Base-by-base conservation (phyloP, 2,888 invertebrate species). In the Chymomyza caudatula region DNA sequence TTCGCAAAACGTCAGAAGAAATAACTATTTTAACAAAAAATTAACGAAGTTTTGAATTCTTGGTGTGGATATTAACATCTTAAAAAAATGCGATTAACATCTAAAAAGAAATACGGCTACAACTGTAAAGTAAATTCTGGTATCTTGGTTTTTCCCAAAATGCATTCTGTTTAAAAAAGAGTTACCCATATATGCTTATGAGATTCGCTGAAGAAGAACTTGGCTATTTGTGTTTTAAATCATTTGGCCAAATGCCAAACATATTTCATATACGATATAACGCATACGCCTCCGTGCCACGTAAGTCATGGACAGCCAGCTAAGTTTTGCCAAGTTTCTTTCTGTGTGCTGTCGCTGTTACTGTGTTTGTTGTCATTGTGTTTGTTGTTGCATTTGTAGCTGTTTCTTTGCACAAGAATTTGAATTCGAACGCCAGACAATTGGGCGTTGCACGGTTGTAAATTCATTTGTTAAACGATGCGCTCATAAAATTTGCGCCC, bases 401-500 rank as follows among this genome's bases (percentile, higher is more conserved):
- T 65, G 61, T n/a, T 17, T 58, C 11, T 51, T 20, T 22, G 20
- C 13, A 63, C 65, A 65, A 74, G 79, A 88, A 88, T 88, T 88
- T 88, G 88, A 84, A 87, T 88, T 89, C 88, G 89, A 90, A 90
- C 90, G 89, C 89, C 89, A 90, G 89, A 90, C 90, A 88, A 86
- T 90, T 89, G 90, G 90, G 90, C 90, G 90, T 90, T 90, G 86
- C 90, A 86, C 85, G 87, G 89, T 89, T 90, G 90, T 90, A 90
- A 90, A 90, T 90, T 90, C 90, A 90, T 90, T 90, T 90, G 89
- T 88, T 90, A 90, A 90, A 90, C 87, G 90, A 90, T 88, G 88
- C 84, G 87, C 89, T 89, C 90, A 89, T 90, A 90, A 89, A 90
- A 88, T 88, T 89, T 86, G 85, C 75, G 79, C 77, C 79, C 73